Conservation (phyloP, 2,113 vertebrate species). For the Climacteris rufus region DNA sequence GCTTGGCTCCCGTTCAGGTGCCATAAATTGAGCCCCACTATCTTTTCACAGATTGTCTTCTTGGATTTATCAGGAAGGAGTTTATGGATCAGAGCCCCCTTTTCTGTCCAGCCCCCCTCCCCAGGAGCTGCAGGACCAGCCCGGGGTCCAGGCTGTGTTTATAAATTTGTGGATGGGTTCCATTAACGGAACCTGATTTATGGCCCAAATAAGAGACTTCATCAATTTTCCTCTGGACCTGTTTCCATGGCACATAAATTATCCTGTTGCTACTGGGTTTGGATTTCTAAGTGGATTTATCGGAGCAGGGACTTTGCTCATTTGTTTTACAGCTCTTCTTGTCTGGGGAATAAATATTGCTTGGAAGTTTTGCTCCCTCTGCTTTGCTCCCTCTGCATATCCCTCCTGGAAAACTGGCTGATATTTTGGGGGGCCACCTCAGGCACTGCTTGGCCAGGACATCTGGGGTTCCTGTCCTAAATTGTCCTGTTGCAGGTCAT, state of each 20-base stretch:
- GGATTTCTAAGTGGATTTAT: constrained; percentile 59
- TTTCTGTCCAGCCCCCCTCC: background rate
- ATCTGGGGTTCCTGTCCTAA: background rate
- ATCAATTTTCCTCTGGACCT: constrained; percentile 46
- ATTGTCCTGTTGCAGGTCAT: background rate
- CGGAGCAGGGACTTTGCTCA: constrained; percentile 6
- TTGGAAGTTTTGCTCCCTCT: background rate
- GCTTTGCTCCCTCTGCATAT: background rate
- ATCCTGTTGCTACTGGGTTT: constrained; percentile 32
- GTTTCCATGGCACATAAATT: constrained; percentile 47
- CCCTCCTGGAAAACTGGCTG: background rate
- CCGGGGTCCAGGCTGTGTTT: background rate
- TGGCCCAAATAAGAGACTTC: constrained; percentile 25
- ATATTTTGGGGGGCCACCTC: background rate
- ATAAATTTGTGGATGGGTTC: constrained; percentile 23
- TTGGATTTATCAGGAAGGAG: constrained; percentile 48
- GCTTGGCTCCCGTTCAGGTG: constrained; percentile 17
- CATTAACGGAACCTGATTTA: constrained; percentile 60
- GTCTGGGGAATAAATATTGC: background rate
- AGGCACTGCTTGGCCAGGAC: background rate
- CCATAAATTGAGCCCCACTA: constrained; percentile 15
- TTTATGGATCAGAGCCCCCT: background rate
- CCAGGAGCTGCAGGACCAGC: background rate
- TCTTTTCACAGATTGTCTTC: constrained; percentile 11
- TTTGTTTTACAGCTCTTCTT: constrained; percentile 46